These are phyloP conservation scores for Diabrotica balteata DNA, from an alignment of 2,888 invertebrate genomes.

Conservation along the genomic window DNA sequence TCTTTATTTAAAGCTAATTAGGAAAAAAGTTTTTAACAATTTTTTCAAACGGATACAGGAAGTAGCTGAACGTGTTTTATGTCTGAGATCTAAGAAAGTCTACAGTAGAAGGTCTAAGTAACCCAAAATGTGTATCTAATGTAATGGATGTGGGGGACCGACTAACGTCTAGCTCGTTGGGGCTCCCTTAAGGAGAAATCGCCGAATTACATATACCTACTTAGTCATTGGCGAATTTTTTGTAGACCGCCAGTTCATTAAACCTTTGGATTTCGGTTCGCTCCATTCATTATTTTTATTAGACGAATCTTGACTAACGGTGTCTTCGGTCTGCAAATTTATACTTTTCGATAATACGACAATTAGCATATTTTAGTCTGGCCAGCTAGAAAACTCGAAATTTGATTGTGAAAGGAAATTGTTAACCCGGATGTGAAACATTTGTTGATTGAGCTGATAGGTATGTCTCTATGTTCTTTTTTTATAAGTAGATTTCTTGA, in stretches of 20 bases:
- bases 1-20: too few relatives aligned
- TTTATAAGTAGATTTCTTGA: too few relatives aligned
- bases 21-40: too few relatives aligned
- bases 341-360: conserved; percentile 1
- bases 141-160: conserved; percentile 48
- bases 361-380: neutral
- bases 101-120: conserved; percentile 40
- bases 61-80: conserved; percentile 7
- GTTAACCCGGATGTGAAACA: too few relatives aligned
- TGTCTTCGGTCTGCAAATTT: conserved; percentile 11
- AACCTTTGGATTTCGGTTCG: conserved; percentile 48
- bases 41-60: conserved; percentile 6
- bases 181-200: conserved; percentile 53
- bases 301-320: conserved; percentile 37
- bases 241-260: conserved; percentile 49
- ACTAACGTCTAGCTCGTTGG: conserved; percentile 48
- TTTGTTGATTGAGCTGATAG: too few relatives aligned
- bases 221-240: conserved; percentile 55
- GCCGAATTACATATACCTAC: conserved; percentile 49
- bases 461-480: too few relatives aligned
- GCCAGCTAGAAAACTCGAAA: neutral
- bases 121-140: conserved; percentile 52
- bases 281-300: conserved; percentile 42
- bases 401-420: too few relatives aligned
- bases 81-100: conserved; percentile 47